Evolutionary conservation across 2,797 vertebrate species (phyloP).

Genomic region (Nannoperca obscura): DNA sequence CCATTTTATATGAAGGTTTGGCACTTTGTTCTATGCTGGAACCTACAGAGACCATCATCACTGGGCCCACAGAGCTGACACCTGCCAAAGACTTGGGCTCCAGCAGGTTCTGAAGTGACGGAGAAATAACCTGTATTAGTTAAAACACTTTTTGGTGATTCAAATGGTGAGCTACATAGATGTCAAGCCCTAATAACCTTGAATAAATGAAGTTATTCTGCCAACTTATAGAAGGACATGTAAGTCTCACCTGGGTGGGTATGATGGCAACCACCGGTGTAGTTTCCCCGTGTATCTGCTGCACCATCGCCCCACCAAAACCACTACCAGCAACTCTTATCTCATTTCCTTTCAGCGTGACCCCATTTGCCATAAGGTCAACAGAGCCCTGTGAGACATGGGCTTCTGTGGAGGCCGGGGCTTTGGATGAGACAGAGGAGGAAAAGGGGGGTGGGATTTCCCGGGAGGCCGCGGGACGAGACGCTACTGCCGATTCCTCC

Average conservation of each 20-base stretch:
- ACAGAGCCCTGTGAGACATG: conserved; percentile 34
- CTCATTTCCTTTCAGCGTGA: conserved; percentile 85
- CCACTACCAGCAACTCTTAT: conserved; percentile 78
- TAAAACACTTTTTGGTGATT: not conserved
- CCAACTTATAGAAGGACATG: not conserved
- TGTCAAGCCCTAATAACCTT: not conserved
- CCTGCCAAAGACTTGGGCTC: conserved; percentile 85
- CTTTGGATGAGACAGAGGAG: conserved; percentile 42
- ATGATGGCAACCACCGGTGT: conserved; percentile 83
- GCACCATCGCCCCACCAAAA: conserved; percentile 75
- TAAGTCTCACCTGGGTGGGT: conserved; percentile 79
- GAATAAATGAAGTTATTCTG: not conserved
- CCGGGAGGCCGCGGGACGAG: conserved; percentile 71
- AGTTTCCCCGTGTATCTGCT: conserved; percentile 76
- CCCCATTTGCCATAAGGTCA: conserved; percentile 68
- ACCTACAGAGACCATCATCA: conserved; percentile 93
- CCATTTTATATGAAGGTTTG: conserved; percentile 92
- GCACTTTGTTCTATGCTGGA: conserved; percentile 85
- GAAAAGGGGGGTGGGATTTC: conserved; percentile 80
- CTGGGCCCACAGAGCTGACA: conserved; percentile 87
- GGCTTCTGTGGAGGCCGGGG: conserved; percentile 14
- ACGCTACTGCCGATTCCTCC: conserved; percentile 77
- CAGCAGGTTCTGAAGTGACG: conserved; percentile 84
- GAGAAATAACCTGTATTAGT: conserved; percentile 22
- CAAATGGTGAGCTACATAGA: not conserved